A percentile compares a stretch with the other conserved stretches of the same genome.
phyloP scores from a whole-genome alignment of 2,888 invertebrate species.

The Eurytoma californica region DNA sequence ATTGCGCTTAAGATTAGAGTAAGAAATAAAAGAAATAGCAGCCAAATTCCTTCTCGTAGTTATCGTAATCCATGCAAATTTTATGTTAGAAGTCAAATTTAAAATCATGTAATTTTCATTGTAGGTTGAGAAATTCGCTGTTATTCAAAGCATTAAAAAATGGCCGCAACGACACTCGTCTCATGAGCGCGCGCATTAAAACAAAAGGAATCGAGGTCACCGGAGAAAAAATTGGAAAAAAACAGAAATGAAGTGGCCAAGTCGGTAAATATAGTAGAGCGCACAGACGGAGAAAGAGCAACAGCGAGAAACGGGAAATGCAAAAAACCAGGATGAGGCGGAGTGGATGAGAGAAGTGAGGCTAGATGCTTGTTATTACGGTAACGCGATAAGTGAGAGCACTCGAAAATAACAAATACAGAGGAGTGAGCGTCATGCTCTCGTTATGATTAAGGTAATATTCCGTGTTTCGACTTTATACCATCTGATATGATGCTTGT shows the following conservation, averaged over 20 bases:
- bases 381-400: slow-evolving; percentile 67
- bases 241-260: slow-evolving; percentile 35
- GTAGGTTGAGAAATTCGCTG: too few relatives aligned
- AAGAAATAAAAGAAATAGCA: too few relatives aligned
- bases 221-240: slow-evolving; percentile 1
- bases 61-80: too few relatives aligned
- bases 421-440: slow-evolving; percentile 44
- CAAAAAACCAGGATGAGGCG: slow-evolving; percentile 23
- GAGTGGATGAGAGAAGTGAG: slow-evolving; percentile 43
- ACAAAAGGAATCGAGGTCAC: slow-evolving; percentile 3
- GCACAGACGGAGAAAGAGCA: slow-evolving; percentile 33
- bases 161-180: too few relatives aligned
- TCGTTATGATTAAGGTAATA: slow-evolving; percentile 52
- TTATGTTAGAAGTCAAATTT: too few relatives aligned
- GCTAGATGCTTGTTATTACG: slow-evolving; percentile 68
- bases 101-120: too few relatives aligned
- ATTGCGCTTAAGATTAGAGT: too few relatives aligned
- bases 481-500: slow-evolving; percentile 21
- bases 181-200: neutral
- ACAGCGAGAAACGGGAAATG: slow-evolving; percentile 16
- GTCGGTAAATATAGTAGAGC: slow-evolving; percentile 34
- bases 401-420: slow-evolving; percentile 61
- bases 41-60: too few relatives aligned
- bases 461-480: slow-evolving; percentile 27
- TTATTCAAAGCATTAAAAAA: too few relatives aligned